Evolutionary conservation across 2,113 vertebrate species (phyloP).

Genomic region (Sinocyclocheilus grahami): DNA sequence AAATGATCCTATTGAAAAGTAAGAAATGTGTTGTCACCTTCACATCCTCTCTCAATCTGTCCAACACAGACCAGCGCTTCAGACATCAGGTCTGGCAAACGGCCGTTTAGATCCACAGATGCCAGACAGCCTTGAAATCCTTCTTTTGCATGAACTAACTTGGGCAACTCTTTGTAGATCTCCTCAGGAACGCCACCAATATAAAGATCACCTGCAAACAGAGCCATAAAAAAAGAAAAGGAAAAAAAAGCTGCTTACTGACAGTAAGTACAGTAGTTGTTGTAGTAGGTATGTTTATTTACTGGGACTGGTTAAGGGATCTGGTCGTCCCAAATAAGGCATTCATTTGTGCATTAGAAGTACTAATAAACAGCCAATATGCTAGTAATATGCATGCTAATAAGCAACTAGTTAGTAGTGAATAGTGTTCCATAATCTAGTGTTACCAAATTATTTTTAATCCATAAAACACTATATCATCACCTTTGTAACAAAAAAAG

Average conservation of each 20-base stretch:
- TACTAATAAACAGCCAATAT: no score
- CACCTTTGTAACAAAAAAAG: not conserved
- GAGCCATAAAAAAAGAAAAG: not conserved
- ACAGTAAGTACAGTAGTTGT: no score
- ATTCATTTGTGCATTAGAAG: no score
- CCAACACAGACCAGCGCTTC: constrained; percentile 94
- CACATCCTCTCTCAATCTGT: constrained; percentile 95
- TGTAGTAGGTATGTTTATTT: no score
- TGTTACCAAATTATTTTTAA: no score
- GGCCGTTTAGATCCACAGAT: constrained; percentile 92
- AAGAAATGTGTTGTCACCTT: constrained; percentile 79
- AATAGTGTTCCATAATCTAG: no score
- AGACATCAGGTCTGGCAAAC: constrained; percentile 92
- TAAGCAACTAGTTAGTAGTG: no score
- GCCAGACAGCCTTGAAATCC: constrained; percentile 97
- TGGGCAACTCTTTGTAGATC: constrained; percentile 91
- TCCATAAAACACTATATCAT: not conserved
- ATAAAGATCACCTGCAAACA: constrained; percentile 85
- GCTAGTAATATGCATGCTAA: no score
- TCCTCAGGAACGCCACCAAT: constrained; percentile 94
- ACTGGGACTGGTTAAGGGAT: no score
- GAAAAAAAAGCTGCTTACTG: no score
- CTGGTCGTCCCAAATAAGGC: no score
- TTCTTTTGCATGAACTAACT: constrained; percentile 93
- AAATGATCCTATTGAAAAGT: not conserved